Conservation (phyloP, 2,797 vertebrate species). For the Peromyscus eremicus region DNA sequence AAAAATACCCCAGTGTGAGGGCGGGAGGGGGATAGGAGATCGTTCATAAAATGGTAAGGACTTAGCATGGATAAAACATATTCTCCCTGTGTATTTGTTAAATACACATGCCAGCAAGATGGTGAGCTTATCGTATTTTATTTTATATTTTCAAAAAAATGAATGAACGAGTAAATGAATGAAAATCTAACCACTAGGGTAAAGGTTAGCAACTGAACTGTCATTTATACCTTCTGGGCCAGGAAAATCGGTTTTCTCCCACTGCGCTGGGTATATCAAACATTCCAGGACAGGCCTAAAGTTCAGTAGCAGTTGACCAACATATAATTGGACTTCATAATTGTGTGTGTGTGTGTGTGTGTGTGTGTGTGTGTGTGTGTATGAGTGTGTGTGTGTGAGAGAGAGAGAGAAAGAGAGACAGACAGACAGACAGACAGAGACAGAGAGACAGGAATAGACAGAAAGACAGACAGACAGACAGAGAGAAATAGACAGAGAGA, state of each 20-base stretch:
- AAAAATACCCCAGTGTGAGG: not conserved
- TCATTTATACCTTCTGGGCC: not conserved
- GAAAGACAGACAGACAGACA: too few species aligned
- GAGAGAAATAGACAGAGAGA: too few species aligned
- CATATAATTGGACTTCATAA: not conserved
- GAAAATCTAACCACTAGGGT: not conserved
- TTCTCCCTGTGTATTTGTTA: not conserved
- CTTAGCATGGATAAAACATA: not conserved
- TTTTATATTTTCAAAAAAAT: not conserved
- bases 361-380: not conserved
- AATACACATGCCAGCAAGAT: not conserved
- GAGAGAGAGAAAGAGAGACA: too few species aligned
- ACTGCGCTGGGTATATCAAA: not conserved
- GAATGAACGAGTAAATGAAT: not conserved
- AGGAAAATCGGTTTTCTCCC: not conserved
- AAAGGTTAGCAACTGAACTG: not conserved
- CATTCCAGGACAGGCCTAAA: not conserved
- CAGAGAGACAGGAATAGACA: too few species aligned
- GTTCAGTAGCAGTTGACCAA: not conserved
- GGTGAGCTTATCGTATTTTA: not conserved
- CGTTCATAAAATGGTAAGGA: slow-evolving; percentile 4
- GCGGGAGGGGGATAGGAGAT: not conserved
- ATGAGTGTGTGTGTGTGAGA: not conserved
- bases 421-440: too few species aligned
- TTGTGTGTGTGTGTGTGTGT: not conserved